Percentiles rank a stretch among this genome's conserved stretches.
Evolutionary conservation across 1,140 invertebrate genomes (phyloP).

Genomic region (Triops cancriformis): DNA sequence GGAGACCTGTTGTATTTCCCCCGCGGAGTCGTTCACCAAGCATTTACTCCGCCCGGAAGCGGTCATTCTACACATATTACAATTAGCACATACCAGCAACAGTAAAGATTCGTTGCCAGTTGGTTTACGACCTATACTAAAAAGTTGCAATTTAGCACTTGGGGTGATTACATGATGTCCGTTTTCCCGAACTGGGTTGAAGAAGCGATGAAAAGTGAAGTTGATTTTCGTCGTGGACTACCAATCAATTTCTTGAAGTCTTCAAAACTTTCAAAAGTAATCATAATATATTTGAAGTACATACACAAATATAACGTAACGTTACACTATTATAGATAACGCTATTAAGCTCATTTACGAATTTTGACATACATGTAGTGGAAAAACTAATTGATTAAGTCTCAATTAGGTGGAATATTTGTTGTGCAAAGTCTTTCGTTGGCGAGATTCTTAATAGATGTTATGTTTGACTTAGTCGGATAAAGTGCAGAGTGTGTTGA

Average conservation of each 20-base stretch:
- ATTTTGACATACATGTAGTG: too few species aligned
- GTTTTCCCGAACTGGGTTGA: slow-evolving; percentile 37
- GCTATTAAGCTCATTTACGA: too few species aligned
- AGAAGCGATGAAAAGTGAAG: slow-evolving; percentile 42
- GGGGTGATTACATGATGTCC: slow-evolving; percentile 39
- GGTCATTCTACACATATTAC: slow-evolving; percentile 50
- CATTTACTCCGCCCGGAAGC: slow-evolving; percentile 38
- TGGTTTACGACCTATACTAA: background rate
- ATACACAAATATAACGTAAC: too few species aligned
- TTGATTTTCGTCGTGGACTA: slow-evolving; percentile 44
- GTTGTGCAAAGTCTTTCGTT: background rate
- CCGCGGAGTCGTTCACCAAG: slow-evolving; percentile 50
- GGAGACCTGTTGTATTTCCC: slow-evolving; percentile 53
- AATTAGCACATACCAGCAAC: slow-evolving; percentile 45
- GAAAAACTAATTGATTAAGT: too few species aligned
- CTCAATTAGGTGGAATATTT: background rate
- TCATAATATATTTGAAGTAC: too few species aligned
- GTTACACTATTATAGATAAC: too few species aligned
- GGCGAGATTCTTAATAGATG: background rate
- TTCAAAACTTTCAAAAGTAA: slow-evolving; percentile 25
- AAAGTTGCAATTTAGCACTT: slow-evolving; percentile 17
- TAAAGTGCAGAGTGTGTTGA: slow-evolving; percentile 26
- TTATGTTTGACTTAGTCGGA: slow-evolving; percentile 21
- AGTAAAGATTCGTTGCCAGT: slow-evolving; percentile 18
- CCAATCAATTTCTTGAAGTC: slow-evolving; percentile 34